Conservation (phyloP, 2,113 vertebrate species). For the Ceyx melanurus region DNA sequence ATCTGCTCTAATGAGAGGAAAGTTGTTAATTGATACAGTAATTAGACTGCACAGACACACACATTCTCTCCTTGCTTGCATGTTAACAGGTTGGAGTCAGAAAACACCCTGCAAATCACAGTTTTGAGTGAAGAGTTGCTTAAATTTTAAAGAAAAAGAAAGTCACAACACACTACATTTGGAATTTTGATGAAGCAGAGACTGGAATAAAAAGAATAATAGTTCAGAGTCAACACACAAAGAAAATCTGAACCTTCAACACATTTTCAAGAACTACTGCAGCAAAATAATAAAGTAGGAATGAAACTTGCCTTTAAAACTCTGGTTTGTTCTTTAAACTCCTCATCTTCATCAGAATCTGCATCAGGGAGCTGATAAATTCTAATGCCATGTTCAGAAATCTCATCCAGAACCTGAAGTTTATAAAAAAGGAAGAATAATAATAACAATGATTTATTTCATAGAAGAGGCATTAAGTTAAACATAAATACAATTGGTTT, state of each 20-base stretch:
- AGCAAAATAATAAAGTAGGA: neutral
- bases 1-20: neutral
- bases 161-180: neutral
- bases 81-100: neutral
- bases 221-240: neutral
- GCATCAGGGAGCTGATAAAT: conserved; percentile 94
- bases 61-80: neutral
- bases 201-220: neutral
- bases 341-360: conserved; percentile 94
- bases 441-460: neutral
- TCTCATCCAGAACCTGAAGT: conserved; percentile 88
- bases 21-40: neutral
- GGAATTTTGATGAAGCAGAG: neutral
- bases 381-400: conserved; percentile 88
- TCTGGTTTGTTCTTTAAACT: conserved; percentile 93
- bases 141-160: neutral
- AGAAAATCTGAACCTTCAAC: neutral
- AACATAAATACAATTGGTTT: neutral
- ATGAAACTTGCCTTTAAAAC: conserved; percentile 82
- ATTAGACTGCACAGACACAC: neutral
- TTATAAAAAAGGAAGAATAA: neutral
- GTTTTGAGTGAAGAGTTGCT: neutral
- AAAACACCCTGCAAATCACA: neutral
- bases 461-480: neutral
- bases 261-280: neutral